phyloP scores from a whole-genome alignment of 92 coral and sea anemone species.

The Phenganax subtilis region DNA sequence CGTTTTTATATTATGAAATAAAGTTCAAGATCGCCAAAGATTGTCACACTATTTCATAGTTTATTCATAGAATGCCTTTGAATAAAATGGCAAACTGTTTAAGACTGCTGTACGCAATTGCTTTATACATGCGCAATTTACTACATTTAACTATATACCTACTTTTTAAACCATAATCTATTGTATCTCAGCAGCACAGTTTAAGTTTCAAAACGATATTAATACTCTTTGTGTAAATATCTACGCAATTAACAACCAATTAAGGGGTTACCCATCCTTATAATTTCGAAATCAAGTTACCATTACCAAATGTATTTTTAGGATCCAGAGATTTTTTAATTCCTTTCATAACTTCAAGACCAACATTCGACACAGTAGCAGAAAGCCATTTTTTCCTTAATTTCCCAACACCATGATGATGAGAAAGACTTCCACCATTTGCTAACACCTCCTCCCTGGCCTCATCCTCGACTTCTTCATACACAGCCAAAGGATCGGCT shows the following conservation, averaged over 20 bases:
- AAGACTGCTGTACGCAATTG: no score
- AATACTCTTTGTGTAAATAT: neutral
- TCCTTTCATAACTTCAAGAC: constrained; percentile 72
- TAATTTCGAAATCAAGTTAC: constrained; percentile 51
- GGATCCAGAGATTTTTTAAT: constrained; percentile 85
- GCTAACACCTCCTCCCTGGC: constrained; percentile 95
- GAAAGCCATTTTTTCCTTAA: constrained; percentile 90
- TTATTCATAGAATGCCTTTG: no score
- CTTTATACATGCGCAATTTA: no score
- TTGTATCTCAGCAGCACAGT: neutral
- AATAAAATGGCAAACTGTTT: no score
- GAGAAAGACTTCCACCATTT: constrained; percentile 92
- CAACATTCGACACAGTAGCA: constrained; percentile 80
- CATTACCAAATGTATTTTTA: constrained; percentile 85
- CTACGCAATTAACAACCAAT: neutral
- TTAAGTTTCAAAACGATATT: neutral
- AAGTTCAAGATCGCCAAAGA: no score
- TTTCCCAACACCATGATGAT: constrained; percentile 95
- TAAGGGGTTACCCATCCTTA: neutral
- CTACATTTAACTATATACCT: no score
- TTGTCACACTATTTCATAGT: no score
- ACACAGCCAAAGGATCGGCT: constrained; percentile 64
- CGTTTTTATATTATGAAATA: no score
- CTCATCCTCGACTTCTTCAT: constrained; percentile 67
- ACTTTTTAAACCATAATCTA: no score